Conservation (phyloP, 1,140 invertebrate species). For the Cylas formicarius region DNA sequence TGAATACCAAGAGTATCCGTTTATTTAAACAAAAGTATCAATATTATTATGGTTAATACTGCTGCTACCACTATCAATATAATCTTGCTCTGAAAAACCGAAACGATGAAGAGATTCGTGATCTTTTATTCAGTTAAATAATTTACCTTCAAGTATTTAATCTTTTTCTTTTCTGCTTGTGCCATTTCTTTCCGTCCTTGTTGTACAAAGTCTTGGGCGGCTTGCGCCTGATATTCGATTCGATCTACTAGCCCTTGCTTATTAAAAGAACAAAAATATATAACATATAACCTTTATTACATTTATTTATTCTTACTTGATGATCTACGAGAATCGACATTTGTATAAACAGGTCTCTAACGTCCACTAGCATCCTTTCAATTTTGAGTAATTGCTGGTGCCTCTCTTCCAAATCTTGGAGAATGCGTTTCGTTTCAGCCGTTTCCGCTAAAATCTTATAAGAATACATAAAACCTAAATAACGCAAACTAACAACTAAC, state of each 20-base stretch:
- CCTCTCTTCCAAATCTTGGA: conserved; percentile 75
- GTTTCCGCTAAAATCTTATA: conserved; percentile 71
- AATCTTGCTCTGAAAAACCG: conserved; percentile 25
- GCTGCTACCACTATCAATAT: conserved; percentile 11
- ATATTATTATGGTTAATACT: conserved; percentile 17
- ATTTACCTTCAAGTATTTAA: conserved; percentile 28
- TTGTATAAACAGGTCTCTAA: conserved; percentile 78
- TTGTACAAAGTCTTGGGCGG: conserved; percentile 57
- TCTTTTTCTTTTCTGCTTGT: conserved; percentile 50
- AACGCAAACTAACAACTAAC: too few relatives aligned
- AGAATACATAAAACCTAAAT: too few relatives aligned
- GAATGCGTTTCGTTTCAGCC: conserved; percentile 65
- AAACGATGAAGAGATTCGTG: not conserved
- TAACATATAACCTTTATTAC: too few relatives aligned
- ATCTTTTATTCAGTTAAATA: conserved; percentile 1
- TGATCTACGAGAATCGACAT: conserved; percentile 67
- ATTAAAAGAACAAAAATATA: conserved; percentile 30
- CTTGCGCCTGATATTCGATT: conserved; percentile 63
- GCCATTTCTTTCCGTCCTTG: conserved; percentile 58
- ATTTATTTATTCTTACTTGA: conserved; percentile 48
- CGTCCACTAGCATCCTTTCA: conserved; percentile 71
- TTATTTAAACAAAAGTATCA: conserved; percentile 17
- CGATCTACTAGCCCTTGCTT: conserved; percentile 65
- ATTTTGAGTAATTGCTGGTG: conserved; percentile 78
- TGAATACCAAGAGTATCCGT: too few relatives aligned